Evolutionary conservation across 2,797 vertebrate genomes (phyloP), one percentile per base, ranked within the genome.

Genomic region (Manis javanica): DNA sequence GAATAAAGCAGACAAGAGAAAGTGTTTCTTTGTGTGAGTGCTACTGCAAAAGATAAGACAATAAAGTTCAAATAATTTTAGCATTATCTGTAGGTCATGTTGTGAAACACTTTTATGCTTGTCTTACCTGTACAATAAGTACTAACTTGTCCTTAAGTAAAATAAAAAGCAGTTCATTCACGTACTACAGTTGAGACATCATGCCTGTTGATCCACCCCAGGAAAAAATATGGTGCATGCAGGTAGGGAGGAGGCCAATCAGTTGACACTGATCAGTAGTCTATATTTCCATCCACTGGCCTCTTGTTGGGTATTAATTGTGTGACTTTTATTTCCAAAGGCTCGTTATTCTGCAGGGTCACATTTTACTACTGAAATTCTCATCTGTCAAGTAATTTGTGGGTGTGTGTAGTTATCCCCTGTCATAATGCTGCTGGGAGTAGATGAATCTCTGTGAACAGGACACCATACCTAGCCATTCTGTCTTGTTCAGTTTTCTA

Each of bases 161-260:
- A 51, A 13, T 29, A 74, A 61, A 26, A 21, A 81, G 29, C 71
- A 74, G 13, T 13, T 42, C 21, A 1, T 72, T 26, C 9, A 12
- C 26, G 10, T 18, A 11, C 9, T n/a, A 0, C 19, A 23, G 2
- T 5, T 23, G 51, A 37, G 19, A 4, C 15, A 3, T 15, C 13
- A 0, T 9, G 16, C 46, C 66, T 91, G 7, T 37, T 66, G 21
- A 21, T 42, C 12, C n/a, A 29, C 2, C 29, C 19, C 31, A 23
- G 14, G 6, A 39, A 42, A 49, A 63, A 21, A 2, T 24, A 11
- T 0, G 2, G 3, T 12, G 10, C 0, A 0, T 1, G 16, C 4
- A 3, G 0, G 2, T 34, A 23, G 24, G 3, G 18, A 21, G 34
- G 87, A 13, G 13, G 23, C 2, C 7, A 7, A 3, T 46, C 42